Evolutionary conservation across 2,797 vertebrate species (phyloP).

Genomic region (Danio kyathit): DNA sequence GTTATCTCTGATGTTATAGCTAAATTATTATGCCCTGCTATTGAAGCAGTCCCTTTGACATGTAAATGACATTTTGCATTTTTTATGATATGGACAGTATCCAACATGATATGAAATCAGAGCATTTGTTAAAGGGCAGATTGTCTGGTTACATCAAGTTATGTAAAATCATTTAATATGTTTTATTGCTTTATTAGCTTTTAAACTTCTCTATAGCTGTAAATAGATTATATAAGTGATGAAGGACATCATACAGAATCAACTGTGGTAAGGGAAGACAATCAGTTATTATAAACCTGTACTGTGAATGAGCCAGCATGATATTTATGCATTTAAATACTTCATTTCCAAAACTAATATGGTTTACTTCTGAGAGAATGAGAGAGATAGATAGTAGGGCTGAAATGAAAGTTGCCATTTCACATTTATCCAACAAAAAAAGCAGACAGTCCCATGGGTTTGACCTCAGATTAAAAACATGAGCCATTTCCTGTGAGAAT

Average conservation of each 20-base stretch:
- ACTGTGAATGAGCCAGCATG: not conserved
- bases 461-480: not conserved
- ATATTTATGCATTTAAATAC: not conserved
- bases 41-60: not conserved
- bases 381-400: not conserved
- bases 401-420: constrained; percentile 4
- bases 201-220: not conserved
- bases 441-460: constrained; percentile 13
- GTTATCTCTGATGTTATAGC: not conserved
- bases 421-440: not conserved
- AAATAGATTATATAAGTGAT: not conserved
- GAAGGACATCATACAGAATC: not conserved
- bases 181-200: not conserved
- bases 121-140: not conserved
- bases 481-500: constrained; percentile 32
- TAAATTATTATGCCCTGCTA: too few relatives aligned
- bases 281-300: not conserved
- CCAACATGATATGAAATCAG: not conserved
- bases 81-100: not conserved
- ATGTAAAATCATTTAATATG: not conserved
- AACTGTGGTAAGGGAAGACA: not conserved
- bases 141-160: not conserved
- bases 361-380: not conserved
- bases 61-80: not conserved
- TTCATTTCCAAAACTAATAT: not conserved